Percentiles rank a stretch among this genome's conserved stretches.
Evolutionary conservation across 2,888 invertebrate genomes (phyloP).

Genomic region (Drosophila flavopinicola): DNA sequence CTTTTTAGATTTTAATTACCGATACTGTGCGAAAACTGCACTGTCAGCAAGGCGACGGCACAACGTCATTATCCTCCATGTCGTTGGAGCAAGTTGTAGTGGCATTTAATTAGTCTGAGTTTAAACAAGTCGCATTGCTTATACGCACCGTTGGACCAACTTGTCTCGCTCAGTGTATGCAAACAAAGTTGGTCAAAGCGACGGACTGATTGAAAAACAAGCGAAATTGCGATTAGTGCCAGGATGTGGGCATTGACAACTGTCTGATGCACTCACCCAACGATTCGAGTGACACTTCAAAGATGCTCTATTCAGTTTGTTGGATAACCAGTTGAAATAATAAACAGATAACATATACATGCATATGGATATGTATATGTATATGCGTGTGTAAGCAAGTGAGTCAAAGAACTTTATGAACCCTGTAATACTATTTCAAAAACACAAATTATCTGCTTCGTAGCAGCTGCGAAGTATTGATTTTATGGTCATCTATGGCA

Average conservation of each 20-base stretch:
- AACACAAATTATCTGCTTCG: too few species aligned
- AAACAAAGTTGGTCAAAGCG: slow-evolving; percentile 41
- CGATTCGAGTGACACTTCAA: background rate
- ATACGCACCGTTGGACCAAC: slow-evolving; percentile 52
- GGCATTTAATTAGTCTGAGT: slow-evolving; percentile 74
- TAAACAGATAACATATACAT: background rate
- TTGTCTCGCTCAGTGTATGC: slow-evolving; percentile 15
- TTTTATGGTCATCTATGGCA: too few species aligned
- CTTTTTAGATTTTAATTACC: slow-evolving; percentile 81
- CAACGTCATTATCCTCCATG: slow-evolving; percentile 38
- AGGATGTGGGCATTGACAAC: slow-evolving; percentile 3
- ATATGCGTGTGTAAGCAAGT: too few species aligned
- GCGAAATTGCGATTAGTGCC: background rate
- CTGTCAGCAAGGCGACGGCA: slow-evolving; percentile 36
- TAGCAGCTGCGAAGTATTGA: too few species aligned
- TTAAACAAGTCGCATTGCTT: slow-evolving; percentile 65
- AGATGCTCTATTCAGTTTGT: too few species aligned
- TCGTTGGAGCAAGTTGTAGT: slow-evolving; percentile 52
- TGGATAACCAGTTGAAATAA: too few species aligned
- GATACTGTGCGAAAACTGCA: slow-evolving; percentile 64
- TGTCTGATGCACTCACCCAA: slow-evolving; percentile 18
- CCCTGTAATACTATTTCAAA: too few species aligned
- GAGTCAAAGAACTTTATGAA: too few species aligned
- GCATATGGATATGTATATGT: too few species aligned
- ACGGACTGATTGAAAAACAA: slow-evolving; percentile 27